phyloP scores from a whole-genome alignment of 2,888 invertebrate genomes.

The Hirtodrosophila alboralis region DNA sequence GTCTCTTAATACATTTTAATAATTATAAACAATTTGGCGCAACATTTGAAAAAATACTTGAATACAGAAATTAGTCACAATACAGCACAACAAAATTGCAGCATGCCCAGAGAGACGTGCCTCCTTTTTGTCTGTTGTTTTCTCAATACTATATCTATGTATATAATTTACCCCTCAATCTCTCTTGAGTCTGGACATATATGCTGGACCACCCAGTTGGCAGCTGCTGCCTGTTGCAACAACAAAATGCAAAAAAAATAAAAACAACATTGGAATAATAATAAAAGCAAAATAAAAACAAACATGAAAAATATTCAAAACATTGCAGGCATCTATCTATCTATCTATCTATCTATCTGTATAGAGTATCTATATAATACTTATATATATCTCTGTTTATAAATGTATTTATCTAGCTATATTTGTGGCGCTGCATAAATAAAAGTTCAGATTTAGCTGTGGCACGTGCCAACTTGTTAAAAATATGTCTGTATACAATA shows the following conservation, averaged over 20 bases:
- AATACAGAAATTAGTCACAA: constrained; percentile 8
- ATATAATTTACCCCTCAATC: too few relatives aligned
- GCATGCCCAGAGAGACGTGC: constrained; percentile 30
- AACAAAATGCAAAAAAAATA: constrained; percentile 22
- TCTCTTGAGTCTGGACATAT: constrained; percentile 17
- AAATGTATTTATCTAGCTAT: constrained; percentile 10
- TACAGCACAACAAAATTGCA: constrained; percentile 4
- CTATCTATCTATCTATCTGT: constrained; percentile 25
- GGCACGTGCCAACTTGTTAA: constrained; percentile 68
- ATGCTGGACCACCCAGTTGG: constrained; percentile 46
- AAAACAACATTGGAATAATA: constrained; percentile 29
- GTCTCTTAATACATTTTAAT: too few relatives aligned
- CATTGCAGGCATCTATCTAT: constrained; percentile 24
- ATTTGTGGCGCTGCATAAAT: constrained; percentile 26
- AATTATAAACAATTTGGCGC: constrained; percentile 26
- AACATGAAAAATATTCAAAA: constrained; percentile 33
- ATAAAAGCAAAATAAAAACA: constrained; percentile 40
- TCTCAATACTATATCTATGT: too few relatives aligned
- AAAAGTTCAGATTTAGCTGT: constrained; percentile 60
- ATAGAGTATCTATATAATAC: too few relatives aligned
- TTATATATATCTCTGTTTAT: constrained; percentile 23
- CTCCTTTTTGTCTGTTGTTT: constrained; percentile 15
- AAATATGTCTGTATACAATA: constrained; percentile 55
- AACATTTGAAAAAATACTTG: constrained; percentile 5
- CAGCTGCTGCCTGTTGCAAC: constrained; percentile 28